Percentiles rank a stretch among this genome's conserved stretches.
These are phyloP conservation scores for Drosophila lutescens DNA, from an alignment of 2,888 invertebrate species.

Conservation along the genomic window DNA sequence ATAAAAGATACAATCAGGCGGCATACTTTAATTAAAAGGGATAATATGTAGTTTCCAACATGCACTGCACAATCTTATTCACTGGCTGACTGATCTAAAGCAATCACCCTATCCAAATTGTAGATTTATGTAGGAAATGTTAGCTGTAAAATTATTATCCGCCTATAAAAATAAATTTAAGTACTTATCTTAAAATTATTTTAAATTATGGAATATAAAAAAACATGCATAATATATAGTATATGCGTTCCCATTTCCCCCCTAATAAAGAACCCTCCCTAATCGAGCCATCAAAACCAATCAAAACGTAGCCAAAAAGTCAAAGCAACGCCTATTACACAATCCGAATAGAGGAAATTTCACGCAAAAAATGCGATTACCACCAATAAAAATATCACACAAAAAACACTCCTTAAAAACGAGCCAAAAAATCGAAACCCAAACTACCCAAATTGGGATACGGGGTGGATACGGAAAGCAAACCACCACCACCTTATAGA, in stretches of 20 bases:
- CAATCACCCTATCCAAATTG: too few relatives aligned
- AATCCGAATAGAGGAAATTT: conserved; percentile 52
- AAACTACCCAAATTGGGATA: conserved; percentile 35
- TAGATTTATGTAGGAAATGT: too few relatives aligned
- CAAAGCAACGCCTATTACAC: conserved; percentile 58
- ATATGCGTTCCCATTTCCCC: neutral
- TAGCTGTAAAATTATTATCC: too few relatives aligned
- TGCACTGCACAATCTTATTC: neutral
- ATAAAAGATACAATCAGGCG: neutral
- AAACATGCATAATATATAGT: too few relatives aligned
- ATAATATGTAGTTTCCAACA: neutral
- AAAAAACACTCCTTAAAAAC: conserved; percentile 48
- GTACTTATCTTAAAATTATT: too few relatives aligned
- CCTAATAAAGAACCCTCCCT: conserved; percentile 20
- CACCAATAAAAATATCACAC: conserved; percentile 68
- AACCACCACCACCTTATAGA: conserved; percentile 55
- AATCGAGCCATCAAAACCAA: conserved; percentile 46
- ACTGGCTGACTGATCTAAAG: neutral
- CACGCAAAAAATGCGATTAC: conserved; percentile 64
- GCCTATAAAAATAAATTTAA: too few relatives aligned
- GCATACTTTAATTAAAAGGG: neutral
- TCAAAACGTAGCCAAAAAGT: conserved; percentile 60
- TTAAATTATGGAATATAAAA: too few relatives aligned
- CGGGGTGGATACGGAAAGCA: conserved; percentile 56
- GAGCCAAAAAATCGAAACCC: conserved; percentile 39